Evolutionary conservation across 1,140 invertebrate genomes (phyloP).

Genomic region (Amyelois transitella): DNA sequence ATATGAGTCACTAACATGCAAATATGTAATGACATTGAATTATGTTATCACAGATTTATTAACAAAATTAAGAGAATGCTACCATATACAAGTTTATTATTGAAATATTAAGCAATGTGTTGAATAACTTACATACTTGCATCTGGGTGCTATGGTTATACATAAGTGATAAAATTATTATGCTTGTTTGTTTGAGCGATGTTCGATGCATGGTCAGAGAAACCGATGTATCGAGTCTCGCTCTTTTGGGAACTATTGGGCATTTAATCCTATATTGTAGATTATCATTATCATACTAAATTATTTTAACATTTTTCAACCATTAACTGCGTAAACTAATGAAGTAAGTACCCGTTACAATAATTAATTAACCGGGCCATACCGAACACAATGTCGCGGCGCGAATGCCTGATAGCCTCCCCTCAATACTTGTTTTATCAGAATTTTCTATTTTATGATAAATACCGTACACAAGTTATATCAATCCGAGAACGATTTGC

Average conservation of each 20-base stretch:
- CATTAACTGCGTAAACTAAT: slow-evolving; percentile 73
- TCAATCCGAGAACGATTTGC: slow-evolving; percentile 65
- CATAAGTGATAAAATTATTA: slow-evolving; percentile 69
- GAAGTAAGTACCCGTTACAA: slow-evolving; percentile 48
- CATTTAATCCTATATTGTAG: slow-evolving; percentile 74
- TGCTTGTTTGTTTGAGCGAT: slow-evolving; percentile 64
- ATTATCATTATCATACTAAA: slow-evolving; percentile 74
- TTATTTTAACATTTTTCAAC: slow-evolving; percentile 72
- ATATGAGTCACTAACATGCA: slow-evolving; percentile 75
- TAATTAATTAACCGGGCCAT: slow-evolving; percentile 69
- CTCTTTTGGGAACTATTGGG: slow-evolving; percentile 73
- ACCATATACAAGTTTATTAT: slow-evolving; percentile 49
- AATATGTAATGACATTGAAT: slow-evolving; percentile 68
- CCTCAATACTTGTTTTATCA: slow-evolving; percentile 37
- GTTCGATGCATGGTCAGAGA: slow-evolving; percentile 34
- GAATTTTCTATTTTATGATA: slow-evolving; percentile 37
- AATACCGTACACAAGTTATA: slow-evolving; percentile 53
- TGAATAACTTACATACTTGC: slow-evolving; percentile 72
- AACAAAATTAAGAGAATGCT: slow-evolving; percentile 67
- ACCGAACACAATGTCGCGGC: slow-evolving; percentile 57
- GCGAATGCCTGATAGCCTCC: slow-evolving; percentile 74
- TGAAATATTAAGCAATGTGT: slow-evolving; percentile 52
- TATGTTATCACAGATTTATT: slow-evolving; percentile 60
- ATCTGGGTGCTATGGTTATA: slow-evolving; percentile 73
- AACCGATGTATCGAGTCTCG: slow-evolving; percentile 44